Evolutionary conservation across 2,113 vertebrate genomes (phyloP).

Genomic region (Sapayoa aenigma): DNA sequence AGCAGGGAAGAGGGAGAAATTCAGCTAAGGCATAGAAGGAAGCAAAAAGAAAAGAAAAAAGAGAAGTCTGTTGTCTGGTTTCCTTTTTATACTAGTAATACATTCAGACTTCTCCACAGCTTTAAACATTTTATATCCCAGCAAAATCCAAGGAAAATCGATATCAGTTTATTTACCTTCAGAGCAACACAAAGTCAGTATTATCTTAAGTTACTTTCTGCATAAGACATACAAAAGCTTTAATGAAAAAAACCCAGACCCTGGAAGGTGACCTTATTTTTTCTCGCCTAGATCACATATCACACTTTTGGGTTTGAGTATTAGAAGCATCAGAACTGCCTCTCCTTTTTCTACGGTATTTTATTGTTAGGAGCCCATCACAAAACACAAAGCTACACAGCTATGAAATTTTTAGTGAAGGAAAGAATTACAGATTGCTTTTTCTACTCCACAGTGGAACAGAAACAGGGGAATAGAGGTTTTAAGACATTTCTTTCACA

Average conservation of each 20-base stretch:
- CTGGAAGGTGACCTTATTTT: background rate
- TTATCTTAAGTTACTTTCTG: background rate
- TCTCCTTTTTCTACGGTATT: background rate
- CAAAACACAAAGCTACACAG: background rate
- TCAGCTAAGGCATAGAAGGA: background rate
- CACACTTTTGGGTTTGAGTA: background rate
- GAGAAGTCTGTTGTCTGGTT: background rate
- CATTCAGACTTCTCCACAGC: background rate
- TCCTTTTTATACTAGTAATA: background rate
- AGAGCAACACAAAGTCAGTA: background rate
- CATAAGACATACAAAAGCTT: background rate
- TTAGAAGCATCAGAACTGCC: background rate
- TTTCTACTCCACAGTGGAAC: background rate
- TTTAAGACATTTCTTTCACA: background rate
- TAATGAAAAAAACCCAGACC: background rate
- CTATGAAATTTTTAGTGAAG: background rate
- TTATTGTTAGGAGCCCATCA: background rate
- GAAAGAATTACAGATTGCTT: background rate
- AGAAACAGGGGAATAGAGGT: background rate
- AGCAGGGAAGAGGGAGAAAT: background rate
- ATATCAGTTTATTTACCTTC: background rate
- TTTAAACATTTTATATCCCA: background rate
- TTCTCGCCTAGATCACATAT: background rate
- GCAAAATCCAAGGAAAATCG: background rate
- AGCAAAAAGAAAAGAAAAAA: background rate